Base-by-base conservation (phyloP, 2,113 vertebrate species). In the Sterna hirundo region DNA sequence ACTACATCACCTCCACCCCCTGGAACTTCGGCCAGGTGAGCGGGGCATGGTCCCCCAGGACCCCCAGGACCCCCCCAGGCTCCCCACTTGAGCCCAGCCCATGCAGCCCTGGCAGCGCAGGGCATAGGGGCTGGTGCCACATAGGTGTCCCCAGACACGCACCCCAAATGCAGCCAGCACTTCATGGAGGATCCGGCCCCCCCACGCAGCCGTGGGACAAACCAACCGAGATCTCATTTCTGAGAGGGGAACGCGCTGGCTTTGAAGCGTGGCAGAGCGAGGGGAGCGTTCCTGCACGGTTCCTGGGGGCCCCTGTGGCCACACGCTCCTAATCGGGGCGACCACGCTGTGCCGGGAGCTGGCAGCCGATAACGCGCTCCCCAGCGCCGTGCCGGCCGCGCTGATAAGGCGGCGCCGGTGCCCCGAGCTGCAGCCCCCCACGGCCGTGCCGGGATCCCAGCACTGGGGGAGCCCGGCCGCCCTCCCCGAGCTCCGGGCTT, bases 1-100 rank as follows among this genome's bases (percentile, higher is more conserved):
- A 98, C 62, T 96, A 97, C 96, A 98, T 98, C 32, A 82, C 93
- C 17, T 27, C 93, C 11, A 86, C 71, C 29, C 98, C 99, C 11
- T 99, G 99, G 99, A 98, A 99, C 89, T 99, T 99, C 6, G 99
- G 99, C 93, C 99, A 99, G 99, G 99, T 99, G 98, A 94, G 96
- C 2, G 1, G 32, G 11, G 9, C 19, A 9, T 5, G 1, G 46
- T 2, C 18, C 18, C 47, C 23, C 15, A 5, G 72, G 47, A 34
- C 18, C 18, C 47, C 23, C 15, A 5, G 72, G 47, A 34, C 32
- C 23, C 51, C 32, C 15, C 44, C 44, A 46, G 44, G 7, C 17
- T 17, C 44, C 44, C 46, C 18, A 19, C 18, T 46, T 3, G 3
- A 52, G 38, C 36, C 34, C 71, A 32, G 47, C 20, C 21, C 5